These are phyloP conservation scores for Illadopsis cleaveri DNA, from an alignment of 2,113 vertebrate genomes.

Conservation along the genomic window DNA sequence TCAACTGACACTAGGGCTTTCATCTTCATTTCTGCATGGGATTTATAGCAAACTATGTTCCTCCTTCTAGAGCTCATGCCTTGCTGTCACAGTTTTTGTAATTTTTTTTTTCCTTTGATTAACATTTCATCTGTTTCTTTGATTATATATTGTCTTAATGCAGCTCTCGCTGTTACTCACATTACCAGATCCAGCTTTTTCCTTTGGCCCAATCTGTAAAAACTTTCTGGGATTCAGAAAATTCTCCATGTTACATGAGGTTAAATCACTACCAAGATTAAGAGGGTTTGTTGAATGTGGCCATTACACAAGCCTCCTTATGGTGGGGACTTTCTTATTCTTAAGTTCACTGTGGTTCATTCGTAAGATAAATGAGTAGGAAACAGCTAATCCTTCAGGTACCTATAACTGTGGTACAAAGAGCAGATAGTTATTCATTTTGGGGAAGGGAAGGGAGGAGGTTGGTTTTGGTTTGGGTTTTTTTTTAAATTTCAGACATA, in stretches of 20 bases:
- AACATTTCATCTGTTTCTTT: background rate
- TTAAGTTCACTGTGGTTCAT: background rate
- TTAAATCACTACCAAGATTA: background rate
- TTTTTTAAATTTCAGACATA: background rate
- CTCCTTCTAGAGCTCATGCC: background rate
- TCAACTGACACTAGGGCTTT: background rate
- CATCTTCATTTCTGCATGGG: background rate
- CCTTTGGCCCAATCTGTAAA: background rate
- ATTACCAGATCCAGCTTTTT: background rate
- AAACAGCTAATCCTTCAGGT: background rate
- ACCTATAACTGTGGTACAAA: background rate
- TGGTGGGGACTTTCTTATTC: background rate
- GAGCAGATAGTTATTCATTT: background rate
- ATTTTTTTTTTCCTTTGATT: background rate
- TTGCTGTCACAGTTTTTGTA: background rate
- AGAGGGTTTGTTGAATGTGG: background rate
- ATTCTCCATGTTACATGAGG: background rate
- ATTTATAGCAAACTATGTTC: background rate
- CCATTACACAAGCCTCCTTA: background rate
- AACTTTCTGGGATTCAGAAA: background rate
- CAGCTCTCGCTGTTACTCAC: background rate
- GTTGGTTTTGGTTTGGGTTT: background rate
- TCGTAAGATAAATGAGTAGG: background rate
- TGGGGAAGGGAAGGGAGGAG: accelerated
- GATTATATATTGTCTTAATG: background rate